Conservation (phyloP, 2,888 invertebrate genomes). For the Xestia rhomboidea region DNA sequence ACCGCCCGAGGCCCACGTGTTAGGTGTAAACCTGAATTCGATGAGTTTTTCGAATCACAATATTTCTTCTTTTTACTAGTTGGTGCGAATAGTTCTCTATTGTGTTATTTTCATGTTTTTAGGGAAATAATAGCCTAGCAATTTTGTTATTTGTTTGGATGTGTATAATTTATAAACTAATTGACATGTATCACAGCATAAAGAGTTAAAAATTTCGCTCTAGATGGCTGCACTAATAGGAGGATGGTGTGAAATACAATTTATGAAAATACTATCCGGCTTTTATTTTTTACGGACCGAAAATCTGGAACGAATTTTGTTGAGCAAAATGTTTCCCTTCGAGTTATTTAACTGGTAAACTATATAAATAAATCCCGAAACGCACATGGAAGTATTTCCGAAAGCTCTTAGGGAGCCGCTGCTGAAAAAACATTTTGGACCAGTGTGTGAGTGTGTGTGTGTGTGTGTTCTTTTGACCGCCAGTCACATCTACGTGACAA, state of each 20-base stretch:
- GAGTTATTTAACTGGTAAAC: background rate
- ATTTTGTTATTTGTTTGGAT: background rate
- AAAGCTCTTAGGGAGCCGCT: background rate
- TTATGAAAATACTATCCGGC: background rate
- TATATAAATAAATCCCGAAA: background rate
- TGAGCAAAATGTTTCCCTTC: background rate
- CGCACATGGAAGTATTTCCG: background rate
- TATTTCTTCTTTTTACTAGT: background rate
- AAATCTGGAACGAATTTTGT: background rate
- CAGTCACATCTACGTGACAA: too few relatives aligned
- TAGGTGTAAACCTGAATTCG: constrained; percentile 22
- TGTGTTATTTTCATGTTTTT: background rate
- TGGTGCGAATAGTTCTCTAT: background rate
- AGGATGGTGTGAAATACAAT: background rate
- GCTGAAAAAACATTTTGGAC: background rate
- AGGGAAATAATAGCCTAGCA: background rate
- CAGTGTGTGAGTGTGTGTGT: too few relatives aligned
- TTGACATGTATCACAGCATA: background rate
- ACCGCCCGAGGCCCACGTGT: constrained; percentile 14
- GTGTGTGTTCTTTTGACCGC: too few relatives aligned
- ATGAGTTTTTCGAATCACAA: constrained; percentile 34
- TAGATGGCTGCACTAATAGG: background rate
- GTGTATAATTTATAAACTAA: background rate
- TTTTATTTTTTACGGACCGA: background rate
- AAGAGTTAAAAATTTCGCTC: background rate